Conservation (phyloP, 2,797 vertebrate species). For the Sebastes cheni region DNA sequence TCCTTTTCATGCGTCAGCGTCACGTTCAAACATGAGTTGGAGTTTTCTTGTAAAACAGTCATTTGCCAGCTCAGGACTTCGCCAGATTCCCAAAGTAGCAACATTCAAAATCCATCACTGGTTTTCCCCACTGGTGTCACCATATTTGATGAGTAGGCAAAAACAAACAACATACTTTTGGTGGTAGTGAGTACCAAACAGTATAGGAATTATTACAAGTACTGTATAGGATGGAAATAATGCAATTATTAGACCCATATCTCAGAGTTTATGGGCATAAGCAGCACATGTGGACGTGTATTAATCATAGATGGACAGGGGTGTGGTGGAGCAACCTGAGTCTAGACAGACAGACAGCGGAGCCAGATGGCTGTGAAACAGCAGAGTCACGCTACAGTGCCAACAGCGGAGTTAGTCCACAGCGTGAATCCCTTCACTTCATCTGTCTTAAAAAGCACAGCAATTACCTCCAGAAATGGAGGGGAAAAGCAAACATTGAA, state of each 20-base stretch:
- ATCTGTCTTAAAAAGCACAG: conserved; percentile 44
- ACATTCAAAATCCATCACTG: background rate
- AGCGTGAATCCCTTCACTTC: conserved; percentile 39
- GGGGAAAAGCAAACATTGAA: conserved; percentile 13
- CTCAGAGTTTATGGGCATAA: background rate
- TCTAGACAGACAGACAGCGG: conserved; percentile 37
- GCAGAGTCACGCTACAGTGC: conserved; percentile 45
- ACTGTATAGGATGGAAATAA: background rate
- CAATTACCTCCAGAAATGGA: conserved; percentile 30
- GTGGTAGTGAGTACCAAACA: background rate
- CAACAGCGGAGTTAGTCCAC: conserved; percentile 41
- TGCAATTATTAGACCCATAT: background rate
- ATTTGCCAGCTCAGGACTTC: background rate
- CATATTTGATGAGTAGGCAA: background rate
- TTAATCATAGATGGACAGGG: conserved; percentile 32
- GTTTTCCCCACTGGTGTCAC: background rate
- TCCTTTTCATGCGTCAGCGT: background rate
- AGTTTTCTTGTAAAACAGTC: background rate
- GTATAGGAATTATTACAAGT: background rate
- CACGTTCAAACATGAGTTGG: background rate
- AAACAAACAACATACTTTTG: background rate
- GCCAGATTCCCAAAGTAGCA: background rate
- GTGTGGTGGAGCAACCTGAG: conserved; percentile 23
- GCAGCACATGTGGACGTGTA: conserved; percentile 8
- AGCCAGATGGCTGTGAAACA: conserved; percentile 66